Percentiles rank a stretch among this genome's conserved stretches.
Evolutionary conservation across 2,113 vertebrate species (phyloP).

Genomic region (Pluvianellus socialis): DNA sequence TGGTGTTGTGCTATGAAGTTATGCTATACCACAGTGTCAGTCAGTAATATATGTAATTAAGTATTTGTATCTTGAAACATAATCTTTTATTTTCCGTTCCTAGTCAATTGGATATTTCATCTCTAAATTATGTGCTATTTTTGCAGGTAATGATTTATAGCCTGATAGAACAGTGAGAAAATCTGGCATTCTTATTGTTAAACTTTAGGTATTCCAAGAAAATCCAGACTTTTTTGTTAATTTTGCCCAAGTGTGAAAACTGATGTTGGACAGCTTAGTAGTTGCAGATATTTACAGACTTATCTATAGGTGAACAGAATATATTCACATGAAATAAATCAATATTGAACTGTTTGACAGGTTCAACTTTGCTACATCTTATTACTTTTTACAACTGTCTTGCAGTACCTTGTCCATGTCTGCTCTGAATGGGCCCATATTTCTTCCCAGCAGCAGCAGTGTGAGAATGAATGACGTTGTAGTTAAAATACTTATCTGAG

Average conservation of each 20-base stretch:
- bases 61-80: conserved; percentile 36
- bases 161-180: conserved; percentile 15
- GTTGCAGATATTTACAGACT: neutral
- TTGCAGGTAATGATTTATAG: conserved; percentile 43
- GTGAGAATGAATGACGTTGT: neutral
- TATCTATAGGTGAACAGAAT: neutral
- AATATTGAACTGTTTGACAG: neutral
- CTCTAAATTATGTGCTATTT: conserved; percentile 30
- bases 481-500: neutral
- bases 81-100: conserved; percentile 24
- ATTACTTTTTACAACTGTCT: neutral
- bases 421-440: neutral
- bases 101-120: conserved; percentile 37
- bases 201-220: neutral
- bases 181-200: neutral
- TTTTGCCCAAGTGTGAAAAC: neutral
- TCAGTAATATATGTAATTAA: neutral
- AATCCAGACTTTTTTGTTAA: neutral
- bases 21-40: neutral
- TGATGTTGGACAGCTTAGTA: neutral
- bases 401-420: neutral
- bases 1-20: neutral
- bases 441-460: neutral
- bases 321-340: neutral
- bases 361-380: neutral